A percentile compares a stretch with the other conserved stretches of the same genome.
Conservation (phyloP, 2,888 invertebrate genomes). For the Meiosimyza platycephala region DNA sequence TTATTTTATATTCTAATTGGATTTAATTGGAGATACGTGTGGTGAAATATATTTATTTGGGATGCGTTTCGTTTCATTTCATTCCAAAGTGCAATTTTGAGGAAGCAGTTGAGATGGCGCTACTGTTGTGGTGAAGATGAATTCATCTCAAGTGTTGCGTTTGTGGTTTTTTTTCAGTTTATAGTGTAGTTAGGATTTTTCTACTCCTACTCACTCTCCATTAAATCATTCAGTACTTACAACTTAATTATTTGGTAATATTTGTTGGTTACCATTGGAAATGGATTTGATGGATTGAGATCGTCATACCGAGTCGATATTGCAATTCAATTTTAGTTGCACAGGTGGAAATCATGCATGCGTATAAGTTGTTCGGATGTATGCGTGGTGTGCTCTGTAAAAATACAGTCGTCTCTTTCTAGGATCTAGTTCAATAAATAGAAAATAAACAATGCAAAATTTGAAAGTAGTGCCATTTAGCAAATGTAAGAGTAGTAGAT, state of each 20-base stretch:
- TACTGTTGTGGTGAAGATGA: constrained; percentile 12
- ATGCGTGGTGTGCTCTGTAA: constrained; percentile 21
- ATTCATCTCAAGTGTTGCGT: constrained; percentile 1
- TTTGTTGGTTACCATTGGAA: not conserved
- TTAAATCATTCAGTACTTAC: not conserved
- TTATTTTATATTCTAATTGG: constrained; percentile 25
- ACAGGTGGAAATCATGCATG: constrained; percentile 17
- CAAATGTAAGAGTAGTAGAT: not conserved
- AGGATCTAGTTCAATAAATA: constrained; percentile 16
- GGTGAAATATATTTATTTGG: constrained; percentile 8
- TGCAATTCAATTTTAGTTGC: not conserved
- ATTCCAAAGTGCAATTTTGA: constrained; percentile 22
- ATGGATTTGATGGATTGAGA: no score
- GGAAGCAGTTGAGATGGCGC: not conserved
- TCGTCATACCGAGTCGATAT: not conserved
- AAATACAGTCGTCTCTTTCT: constrained; percentile 23
- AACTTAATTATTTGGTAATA: not conserved
- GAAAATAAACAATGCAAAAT: constrained; percentile 7
- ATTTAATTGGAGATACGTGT: constrained; percentile 3
- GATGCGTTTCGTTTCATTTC: constrained; percentile 19
- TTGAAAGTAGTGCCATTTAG: constrained; percentile 10
- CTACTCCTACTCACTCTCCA: not conserved
- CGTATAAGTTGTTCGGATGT: not conserved
- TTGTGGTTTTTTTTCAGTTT: not conserved
- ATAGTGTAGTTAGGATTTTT: not conserved